Evolutionary conservation across 2,113 vertebrate species (phyloP).

Genomic region (Cyprinodon brontotheroides): DNA sequence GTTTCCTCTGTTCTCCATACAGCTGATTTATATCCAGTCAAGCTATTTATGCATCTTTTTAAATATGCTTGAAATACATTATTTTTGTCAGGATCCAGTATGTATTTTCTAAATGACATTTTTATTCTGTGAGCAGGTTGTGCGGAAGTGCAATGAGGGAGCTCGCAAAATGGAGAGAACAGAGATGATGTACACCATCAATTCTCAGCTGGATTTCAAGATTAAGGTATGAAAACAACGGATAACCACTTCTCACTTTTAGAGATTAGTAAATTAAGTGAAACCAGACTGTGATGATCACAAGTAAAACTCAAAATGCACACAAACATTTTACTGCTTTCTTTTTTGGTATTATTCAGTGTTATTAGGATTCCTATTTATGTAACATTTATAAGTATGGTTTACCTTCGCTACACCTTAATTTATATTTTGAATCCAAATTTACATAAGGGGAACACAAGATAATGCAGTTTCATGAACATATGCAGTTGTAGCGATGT

Average conservation of each 20-base stretch:
- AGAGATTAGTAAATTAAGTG: background rate
- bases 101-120: background rate
- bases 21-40: too few relatives aligned
- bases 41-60: too few relatives aligned
- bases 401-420: background rate
- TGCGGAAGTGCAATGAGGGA: slow-evolving; percentile 95
- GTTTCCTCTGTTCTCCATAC: too few relatives aligned
- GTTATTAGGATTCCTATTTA: too few relatives aligned
- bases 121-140: slow-evolving; percentile 80
- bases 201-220: slow-evolving; percentile 96
- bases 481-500: slow-evolving; percentile 7
- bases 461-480: background rate
- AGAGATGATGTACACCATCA: slow-evolving; percentile 98
- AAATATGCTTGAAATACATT: too few relatives aligned
- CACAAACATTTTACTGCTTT: too few relatives aligned
- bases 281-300: background rate
- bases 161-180: slow-evolving; percentile 97
- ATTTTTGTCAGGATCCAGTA: background rate
- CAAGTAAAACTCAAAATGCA: too few relatives aligned
- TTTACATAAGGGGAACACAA: background rate
- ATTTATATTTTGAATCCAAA: background rate
- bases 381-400: too few relatives aligned
- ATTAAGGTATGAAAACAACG: slow-evolving; percentile 86
- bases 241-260: background rate
- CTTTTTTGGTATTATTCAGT: too few relatives aligned